Evolutionary conservation across 2,113 vertebrate species (phyloP), one percentile per base, ranked within the genome.

Genomic region (Xiphophorus maculatus): DNA sequence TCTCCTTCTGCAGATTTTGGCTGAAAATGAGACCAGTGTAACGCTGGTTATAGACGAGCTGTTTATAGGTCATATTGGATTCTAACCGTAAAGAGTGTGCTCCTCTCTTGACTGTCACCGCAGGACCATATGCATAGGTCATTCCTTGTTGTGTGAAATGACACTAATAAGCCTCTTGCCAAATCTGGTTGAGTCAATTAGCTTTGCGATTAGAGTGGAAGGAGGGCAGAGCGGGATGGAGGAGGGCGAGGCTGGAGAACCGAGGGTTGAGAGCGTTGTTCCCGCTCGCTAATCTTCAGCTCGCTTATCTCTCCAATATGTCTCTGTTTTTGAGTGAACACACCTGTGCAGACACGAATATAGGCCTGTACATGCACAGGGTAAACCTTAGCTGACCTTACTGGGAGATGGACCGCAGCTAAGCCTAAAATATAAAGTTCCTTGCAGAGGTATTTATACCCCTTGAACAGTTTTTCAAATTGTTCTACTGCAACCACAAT

Each of bases 161-260:
- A 90, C 87, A 82, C 82, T 81, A 83, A 89, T 90, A 86, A 88
- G 86, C 85, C 87, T 88, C 84, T 75, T 92, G 91, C 91, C 90
- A 92, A 92, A 92, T 91, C 92, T 89, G 87, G 88, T 89, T 91
- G 80, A 91, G 89, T 93, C 91, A 90, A 93, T 93, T 94, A 92
- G 88, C 64, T 63, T 28, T 33, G 79, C 61, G 89, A 94, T 94
- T 90, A 92, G 75, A 72, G 84, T 72, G 60, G 69, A 67, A 66
- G 42, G 63, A 37, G 48, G 37, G 35, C 35, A 74, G 63, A 48
- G 42, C 25, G 66, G 28, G 37, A 37, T 13, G 44, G 37, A 67
- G 63, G 60, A 61, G 54, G 61, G 28, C 19, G 61, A 58, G 30
- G 44, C 19, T 58, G 17, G 28, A 10, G 37, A 67, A 42, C 32